These are phyloP conservation scores for Strix uralensis DNA, from an alignment of 2,113 vertebrate genomes.

Conservation along the genomic window DNA sequence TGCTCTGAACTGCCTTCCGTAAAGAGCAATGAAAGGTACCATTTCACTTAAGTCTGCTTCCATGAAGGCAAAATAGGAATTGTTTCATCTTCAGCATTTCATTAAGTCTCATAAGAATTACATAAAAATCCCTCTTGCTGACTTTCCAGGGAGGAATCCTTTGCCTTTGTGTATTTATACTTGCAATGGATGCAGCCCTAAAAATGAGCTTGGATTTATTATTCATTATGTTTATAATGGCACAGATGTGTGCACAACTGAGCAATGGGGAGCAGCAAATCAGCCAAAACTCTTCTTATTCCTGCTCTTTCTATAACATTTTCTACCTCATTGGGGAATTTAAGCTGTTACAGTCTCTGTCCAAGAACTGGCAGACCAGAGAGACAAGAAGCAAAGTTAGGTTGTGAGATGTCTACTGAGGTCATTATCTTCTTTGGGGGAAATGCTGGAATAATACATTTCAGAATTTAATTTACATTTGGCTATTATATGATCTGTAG, in stretches of 20 bases:
- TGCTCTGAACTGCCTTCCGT: slow-evolving; percentile 41
- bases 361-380: background rate
- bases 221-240: slow-evolving; percentile 70
- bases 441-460: background rate
- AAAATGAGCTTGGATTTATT: slow-evolving; percentile 69
- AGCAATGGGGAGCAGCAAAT: slow-evolving; percentile 58
- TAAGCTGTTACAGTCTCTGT: slow-evolving; percentile 11
- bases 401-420: background rate
- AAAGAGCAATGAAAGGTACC: slow-evolving; percentile 53
- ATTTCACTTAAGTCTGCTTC: slow-evolving; percentile 54
- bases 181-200: slow-evolving; percentile 48
- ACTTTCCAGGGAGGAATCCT: slow-evolving; percentile 55
- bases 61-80: slow-evolving; percentile 58
- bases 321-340: slow-evolving; percentile 53
- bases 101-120: slow-evolving; percentile 60
- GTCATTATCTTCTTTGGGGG: background rate
- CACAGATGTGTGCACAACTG: slow-evolving; percentile 54
- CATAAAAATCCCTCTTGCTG: slow-evolving; percentile 21
- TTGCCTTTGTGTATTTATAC: slow-evolving; percentile 57
- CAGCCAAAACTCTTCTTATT: slow-evolving; percentile 43
- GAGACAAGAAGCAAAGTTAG: background rate
- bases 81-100: slow-evolving; percentile 65
- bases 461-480: slow-evolving; percentile 18
- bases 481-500: background rate
- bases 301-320: slow-evolving; percentile 31